Conservation (phyloP, 2,888 invertebrate genomes). For the Drosophila infuscata region DNA sequence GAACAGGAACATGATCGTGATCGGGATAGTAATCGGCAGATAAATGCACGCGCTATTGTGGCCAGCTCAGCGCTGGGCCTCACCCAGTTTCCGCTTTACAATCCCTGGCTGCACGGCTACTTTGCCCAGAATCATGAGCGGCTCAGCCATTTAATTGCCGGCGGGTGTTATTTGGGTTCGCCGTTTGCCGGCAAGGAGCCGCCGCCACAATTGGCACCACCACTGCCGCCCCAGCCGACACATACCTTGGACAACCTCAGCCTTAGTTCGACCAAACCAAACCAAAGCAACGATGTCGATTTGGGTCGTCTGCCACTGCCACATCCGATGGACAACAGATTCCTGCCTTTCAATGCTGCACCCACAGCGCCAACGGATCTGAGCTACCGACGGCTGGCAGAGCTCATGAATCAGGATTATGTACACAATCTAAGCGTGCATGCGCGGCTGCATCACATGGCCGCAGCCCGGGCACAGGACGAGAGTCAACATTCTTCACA, state of each 20-base stretch:
- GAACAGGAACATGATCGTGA: constrained; percentile 32
- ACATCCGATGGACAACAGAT: constrained; percentile 71
- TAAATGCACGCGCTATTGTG: constrained; percentile 78
- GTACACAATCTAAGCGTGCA: constrained; percentile 77
- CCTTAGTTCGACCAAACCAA: constrained; percentile 45
- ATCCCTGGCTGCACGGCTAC: constrained; percentile 85
- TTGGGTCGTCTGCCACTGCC: constrained; percentile 38
- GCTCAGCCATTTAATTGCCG: constrained; percentile 82
- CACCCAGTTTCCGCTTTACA: constrained; percentile 84
- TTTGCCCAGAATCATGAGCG: constrained; percentile 84
- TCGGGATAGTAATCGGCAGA: constrained; percentile 55
- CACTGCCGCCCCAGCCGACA: constrained; percentile 38
- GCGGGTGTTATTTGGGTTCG: constrained; percentile 71
- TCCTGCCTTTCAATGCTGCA: constrained; percentile 69
- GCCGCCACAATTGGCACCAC: constrained; percentile 24
- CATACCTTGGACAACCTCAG: constrained; percentile 56
- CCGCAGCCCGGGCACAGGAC: constrained; percentile 48
- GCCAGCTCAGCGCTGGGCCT: constrained; percentile 81
- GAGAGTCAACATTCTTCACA: constrained; percentile 40
- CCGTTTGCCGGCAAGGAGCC: constrained; percentile 50
- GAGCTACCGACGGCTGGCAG: constrained; percentile 68
- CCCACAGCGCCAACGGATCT: constrained; percentile 63
- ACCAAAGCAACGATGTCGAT: constrained; percentile 39
- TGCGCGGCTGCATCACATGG: constrained; percentile 69
- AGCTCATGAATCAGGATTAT: constrained; percentile 77